Evolutionary conservation across 1,140 invertebrate genomes (phyloP).

Genomic region (Tetramorium alpestre): DNA sequence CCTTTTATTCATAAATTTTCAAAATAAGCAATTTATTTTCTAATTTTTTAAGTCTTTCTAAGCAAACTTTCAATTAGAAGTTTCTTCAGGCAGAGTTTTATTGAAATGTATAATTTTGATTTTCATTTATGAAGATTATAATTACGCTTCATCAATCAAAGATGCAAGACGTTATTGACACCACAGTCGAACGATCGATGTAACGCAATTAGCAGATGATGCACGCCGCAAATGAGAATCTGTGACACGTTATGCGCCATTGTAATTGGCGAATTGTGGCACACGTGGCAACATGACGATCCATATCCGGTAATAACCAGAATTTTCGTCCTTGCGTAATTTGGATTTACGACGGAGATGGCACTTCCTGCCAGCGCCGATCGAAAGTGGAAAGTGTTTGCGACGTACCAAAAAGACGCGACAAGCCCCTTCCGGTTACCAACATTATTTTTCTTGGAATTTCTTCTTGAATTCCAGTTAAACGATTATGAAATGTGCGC

Average conservation of each 20-base stretch:
- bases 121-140: background rate
- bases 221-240: constrained; percentile 33
- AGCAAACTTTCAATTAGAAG: background rate
- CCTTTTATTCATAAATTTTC: background rate
- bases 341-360: background rate
- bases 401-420: background rate
- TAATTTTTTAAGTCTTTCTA: background rate
- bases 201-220: constrained; percentile 45
- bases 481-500: background rate
- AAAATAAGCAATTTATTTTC: background rate
- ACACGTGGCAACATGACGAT: constrained; percentile 8
- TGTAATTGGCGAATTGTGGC: constrained; percentile 55
- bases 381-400: constrained; percentile 7
- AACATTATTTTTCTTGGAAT: constrained; percentile 18
- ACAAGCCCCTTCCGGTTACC: constrained; percentile 4
- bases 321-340: constrained; percentile 41
- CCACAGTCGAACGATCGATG: constrained; percentile 35
- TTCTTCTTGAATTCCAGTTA: constrained; percentile 4
- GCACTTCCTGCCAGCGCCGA: constrained; percentile 6
- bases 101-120: background rate
- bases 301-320: background rate
- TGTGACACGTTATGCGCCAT: constrained; percentile 15
- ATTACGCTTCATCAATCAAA: constrained; percentile 1
- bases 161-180: constrained; percentile 1
- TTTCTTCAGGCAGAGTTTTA: background rate